phyloP scores from a whole-genome alignment of 2,797 vertebrate species.

The Melanotaenia trifasciata region DNA sequence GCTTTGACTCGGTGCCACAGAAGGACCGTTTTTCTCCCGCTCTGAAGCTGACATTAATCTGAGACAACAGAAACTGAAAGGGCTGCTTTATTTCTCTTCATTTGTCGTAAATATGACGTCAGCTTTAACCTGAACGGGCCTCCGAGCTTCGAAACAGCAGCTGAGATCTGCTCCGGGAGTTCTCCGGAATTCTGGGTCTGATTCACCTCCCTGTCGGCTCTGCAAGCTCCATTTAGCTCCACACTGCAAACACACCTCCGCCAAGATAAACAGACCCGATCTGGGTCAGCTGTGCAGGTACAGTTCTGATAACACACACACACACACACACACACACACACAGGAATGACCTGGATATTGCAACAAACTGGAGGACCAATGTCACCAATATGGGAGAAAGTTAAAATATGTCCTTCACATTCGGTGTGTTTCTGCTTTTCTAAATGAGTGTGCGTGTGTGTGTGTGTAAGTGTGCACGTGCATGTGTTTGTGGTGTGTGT shows the following conservation, averaged over 20 bases:
- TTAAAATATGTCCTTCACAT: neutral
- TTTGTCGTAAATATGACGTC: too few species aligned
- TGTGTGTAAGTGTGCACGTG: conserved; percentile 1
- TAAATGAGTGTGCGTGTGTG: neutral
- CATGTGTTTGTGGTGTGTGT: conserved; percentile 16
- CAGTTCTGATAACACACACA: neutral
- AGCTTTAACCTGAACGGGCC: neutral
- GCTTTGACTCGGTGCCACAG: neutral
- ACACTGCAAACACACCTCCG: conserved; percentile 22
- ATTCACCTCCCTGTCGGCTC: conserved; percentile 1
- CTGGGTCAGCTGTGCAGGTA: conserved; percentile 50
- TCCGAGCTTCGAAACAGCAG: neutral
- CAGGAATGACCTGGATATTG: conserved; percentile 57
- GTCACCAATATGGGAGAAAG: neutral
- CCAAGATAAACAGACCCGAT: conserved; percentile 35
- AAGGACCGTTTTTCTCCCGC: neutral
- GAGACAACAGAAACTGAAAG: neutral
- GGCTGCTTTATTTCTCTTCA: neutral
- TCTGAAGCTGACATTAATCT: neutral
- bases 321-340: neutral
- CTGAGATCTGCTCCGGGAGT: neutral
- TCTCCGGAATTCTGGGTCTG: neutral
- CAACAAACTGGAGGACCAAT: neutral
- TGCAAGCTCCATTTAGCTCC: conserved; percentile 23
- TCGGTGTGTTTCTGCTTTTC: neutral